These are phyloP conservation scores for Meganola albula DNA, from an alignment of 2,888 invertebrate genomes.

Conservation along the genomic window DNA sequence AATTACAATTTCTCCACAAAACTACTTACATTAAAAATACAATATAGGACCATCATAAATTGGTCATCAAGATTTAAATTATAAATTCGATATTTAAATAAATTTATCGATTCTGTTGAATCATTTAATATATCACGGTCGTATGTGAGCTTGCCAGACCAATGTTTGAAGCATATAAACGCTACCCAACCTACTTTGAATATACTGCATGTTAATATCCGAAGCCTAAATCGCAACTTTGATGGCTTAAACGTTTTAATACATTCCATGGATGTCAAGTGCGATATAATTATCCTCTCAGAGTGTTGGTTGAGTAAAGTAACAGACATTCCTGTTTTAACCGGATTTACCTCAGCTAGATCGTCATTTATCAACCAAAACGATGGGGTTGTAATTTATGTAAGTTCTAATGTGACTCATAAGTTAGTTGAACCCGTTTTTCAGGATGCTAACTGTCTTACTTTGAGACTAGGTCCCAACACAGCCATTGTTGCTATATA, in stretches of 20 bases:
- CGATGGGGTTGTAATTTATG: neutral
- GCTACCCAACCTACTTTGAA: too few relatives aligned
- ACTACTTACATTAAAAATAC: neutral
- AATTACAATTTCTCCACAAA: neutral
- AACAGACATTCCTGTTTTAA: neutral
- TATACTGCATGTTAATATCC: too few relatives aligned
- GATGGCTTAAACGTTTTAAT: too few relatives aligned
- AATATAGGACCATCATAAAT: neutral
- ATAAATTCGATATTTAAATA: too few relatives aligned
- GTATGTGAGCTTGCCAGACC: neutral
- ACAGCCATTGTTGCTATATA: neutral
- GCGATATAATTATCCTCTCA: slow-evolving; percentile 1
- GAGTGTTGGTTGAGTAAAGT: slow-evolving; percentile 3
- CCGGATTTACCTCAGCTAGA: slow-evolving; percentile 1
- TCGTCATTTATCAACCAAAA: neutral
- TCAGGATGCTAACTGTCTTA: neutral
- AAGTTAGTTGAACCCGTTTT: neutral
- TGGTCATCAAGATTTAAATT: neutral
- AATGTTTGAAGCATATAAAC: neutral
- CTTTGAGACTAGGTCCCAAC: neutral
- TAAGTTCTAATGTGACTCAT: neutral
- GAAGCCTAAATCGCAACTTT: too few relatives aligned
- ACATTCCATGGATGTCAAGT: slow-evolving; percentile 1
- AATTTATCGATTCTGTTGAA: neutral
- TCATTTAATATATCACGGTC: neutral